These are phyloP conservation scores for Crotophaga sulcirostris DNA, from an alignment of 2,113 vertebrate species.

Conservation along the genomic window DNA sequence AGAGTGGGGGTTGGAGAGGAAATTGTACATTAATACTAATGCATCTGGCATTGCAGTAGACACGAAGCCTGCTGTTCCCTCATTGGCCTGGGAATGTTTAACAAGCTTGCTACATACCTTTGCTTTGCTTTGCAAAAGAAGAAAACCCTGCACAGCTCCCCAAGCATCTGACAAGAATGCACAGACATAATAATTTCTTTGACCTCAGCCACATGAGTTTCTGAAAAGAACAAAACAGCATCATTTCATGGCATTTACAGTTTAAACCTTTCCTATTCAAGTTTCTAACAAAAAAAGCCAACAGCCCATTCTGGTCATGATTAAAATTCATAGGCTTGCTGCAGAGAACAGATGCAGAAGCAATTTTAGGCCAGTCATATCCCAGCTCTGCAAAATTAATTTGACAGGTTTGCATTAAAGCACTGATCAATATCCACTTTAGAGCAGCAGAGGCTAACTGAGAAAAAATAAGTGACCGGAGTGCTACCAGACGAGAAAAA, in stretches of 20 bases:
- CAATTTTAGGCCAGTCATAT: constrained; percentile 97
- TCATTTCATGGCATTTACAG: constrained; percentile 87
- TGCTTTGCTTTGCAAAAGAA: constrained; percentile 50
- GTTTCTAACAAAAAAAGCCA: constrained; percentile 86
- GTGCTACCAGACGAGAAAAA: constrained; percentile 97
- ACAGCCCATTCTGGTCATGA: constrained; percentile 91
- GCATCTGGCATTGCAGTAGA: constrained; percentile 10
- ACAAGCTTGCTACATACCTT: constrained; percentile 48
- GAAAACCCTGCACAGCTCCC: constrained; percentile 66
- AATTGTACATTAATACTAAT: constrained; percentile 30
- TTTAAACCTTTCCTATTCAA: constrained; percentile 90
- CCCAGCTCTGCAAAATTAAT: constrained; percentile 99
- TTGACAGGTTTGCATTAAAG: constrained; percentile 99
- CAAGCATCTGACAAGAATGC: constrained; percentile 79
- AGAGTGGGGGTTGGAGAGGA: background rate
- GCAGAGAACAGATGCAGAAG: constrained; percentile 88
- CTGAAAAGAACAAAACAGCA: constrained; percentile 86
- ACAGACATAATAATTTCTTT: constrained; percentile 87
- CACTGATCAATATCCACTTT: constrained; percentile 99
- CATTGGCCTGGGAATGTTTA: constrained; percentile 60
- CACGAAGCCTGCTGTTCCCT: constrained; percentile 14
- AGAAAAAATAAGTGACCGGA: constrained; percentile 97
- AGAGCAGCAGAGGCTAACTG: constrained; percentile 96
- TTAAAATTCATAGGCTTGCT: constrained; percentile 96
- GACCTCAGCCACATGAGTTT: constrained; percentile 84